Conservation (phyloP, 1,140 invertebrate species). For the Hetaerina americana region DNA sequence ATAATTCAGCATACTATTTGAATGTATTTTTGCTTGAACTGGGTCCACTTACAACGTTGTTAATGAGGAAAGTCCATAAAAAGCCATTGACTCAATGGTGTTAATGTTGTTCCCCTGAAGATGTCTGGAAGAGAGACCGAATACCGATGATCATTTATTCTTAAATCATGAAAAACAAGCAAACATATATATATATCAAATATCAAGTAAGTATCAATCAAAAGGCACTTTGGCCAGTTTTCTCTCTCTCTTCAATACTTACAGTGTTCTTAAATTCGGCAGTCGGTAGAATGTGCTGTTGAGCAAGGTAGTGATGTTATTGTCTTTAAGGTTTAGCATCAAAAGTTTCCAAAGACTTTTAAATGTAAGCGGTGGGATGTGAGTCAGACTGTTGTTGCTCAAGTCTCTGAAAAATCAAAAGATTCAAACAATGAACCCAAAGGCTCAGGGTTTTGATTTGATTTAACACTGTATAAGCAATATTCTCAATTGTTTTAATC, state of each 20-base stretch:
- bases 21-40: no score
- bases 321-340: slow-evolving; percentile 26
- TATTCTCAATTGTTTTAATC: no score
- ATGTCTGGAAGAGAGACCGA: slow-evolving; percentile 19
- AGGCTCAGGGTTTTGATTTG: no score
- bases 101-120: slow-evolving; percentile 23
- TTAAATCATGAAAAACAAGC: no score
- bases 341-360: slow-evolving; percentile 24
- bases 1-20: no score
- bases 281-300: slow-evolving; percentile 26
- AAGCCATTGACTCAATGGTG: slow-evolving; percentile 21
- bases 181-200: no score
- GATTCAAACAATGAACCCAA: no score
- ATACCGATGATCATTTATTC: no score
- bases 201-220: no score
- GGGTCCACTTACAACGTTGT: slow-evolving; percentile 18
- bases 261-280: slow-evolving; percentile 24
- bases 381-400: slow-evolving; percentile 24
- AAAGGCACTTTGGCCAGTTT: neutral
- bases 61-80: slow-evolving; percentile 24
- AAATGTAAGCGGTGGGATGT: slow-evolving; percentile 23
- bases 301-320: slow-evolving; percentile 21
- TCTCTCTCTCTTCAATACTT: no score
- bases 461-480: no score
- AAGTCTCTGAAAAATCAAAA: slow-evolving; percentile 19